A percentile compares a stretch with the other conserved stretches of the same genome.
phyloP scores from a whole-genome alignment of 2,797 vertebrate species.

The Bradypodion pumilum region DNA sequence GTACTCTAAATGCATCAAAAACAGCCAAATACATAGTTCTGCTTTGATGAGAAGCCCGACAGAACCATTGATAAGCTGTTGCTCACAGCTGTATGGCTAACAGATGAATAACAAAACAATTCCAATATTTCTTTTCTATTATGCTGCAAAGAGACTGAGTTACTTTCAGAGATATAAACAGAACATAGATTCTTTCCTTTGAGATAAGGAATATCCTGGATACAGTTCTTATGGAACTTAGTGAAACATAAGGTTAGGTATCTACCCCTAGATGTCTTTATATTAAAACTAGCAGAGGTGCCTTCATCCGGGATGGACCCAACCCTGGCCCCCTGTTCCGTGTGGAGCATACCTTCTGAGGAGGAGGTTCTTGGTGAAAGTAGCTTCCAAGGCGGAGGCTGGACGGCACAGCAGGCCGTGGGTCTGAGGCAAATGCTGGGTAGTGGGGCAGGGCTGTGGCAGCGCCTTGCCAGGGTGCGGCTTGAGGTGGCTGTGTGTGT shows the following conservation, averaged over 20 bases:
- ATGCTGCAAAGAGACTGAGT: slow-evolving; percentile 29
- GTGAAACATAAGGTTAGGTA: slow-evolving; percentile 35
- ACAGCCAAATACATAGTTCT: not conserved
- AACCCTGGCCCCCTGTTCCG: too few species aligned
- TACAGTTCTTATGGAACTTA: slow-evolving; percentile 51
- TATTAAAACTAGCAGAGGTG: too few species aligned
- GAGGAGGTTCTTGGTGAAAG: too few species aligned
- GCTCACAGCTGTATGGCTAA: slow-evolving; percentile 23
- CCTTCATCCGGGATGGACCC: too few species aligned
- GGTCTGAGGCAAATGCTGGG: too few species aligned
- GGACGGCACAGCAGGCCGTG: too few species aligned
- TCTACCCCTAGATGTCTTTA: slow-evolving; percentile 29
- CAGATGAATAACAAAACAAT: slow-evolving; percentile 44
- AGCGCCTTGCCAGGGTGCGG: too few species aligned
- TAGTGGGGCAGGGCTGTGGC: too few species aligned
- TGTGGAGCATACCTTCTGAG: too few species aligned
- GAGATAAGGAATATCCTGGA: slow-evolving; percentile 41
- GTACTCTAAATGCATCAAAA: slow-evolving; percentile 33
- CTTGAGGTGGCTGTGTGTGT: too few species aligned
- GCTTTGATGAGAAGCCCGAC: slow-evolving; percentile 19
- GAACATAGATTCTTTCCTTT: slow-evolving; percentile 23
- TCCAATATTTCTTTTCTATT: slow-evolving; percentile 26
- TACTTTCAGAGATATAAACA: slow-evolving; percentile 47
- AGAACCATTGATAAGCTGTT: slow-evolving; percentile 30
- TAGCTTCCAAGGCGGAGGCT: too few species aligned